Conservation (phyloP, 2,113 vertebrate species). For the Ceyx melanurus region DNA sequence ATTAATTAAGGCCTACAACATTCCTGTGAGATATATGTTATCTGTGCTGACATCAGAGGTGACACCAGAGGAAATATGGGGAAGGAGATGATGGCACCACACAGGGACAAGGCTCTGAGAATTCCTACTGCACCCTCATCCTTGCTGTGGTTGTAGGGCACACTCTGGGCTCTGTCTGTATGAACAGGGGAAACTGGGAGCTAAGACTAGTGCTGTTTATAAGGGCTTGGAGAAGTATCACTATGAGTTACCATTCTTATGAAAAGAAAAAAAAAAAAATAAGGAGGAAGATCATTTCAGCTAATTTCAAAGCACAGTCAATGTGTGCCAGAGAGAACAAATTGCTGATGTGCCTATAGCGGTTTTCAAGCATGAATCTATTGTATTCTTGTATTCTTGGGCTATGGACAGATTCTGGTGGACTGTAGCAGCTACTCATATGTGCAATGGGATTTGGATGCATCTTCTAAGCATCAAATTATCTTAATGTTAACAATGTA, state of each 20-base stretch:
- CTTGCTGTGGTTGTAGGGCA: neutral
- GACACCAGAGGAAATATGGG: neutral
- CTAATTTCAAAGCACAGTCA: neutral
- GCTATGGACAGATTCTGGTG: neutral
- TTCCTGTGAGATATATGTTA: neutral
- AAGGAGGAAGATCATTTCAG: neutral
- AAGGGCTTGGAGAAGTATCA: neutral
- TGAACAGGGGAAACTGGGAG: neutral
- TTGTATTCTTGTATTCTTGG: rapidly evolving
- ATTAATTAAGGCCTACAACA: slow-evolving; percentile 27
- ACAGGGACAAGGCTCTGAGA: neutral
- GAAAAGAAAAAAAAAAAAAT: neutral
- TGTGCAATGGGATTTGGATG: neutral
- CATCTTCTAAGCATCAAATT: neutral
- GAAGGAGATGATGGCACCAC: neutral
- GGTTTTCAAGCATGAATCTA: neutral
- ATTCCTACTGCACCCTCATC: neutral
- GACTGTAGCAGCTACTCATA: neutral
- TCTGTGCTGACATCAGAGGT: neutral
- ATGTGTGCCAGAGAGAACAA: neutral
- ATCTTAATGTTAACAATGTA: neutral
- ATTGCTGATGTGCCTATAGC: neutral
- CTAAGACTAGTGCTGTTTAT: neutral
- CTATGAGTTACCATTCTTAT: neutral
- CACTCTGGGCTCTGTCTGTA: neutral